These are phyloP conservation scores for Palythoa grandis DNA, from an alignment of 92 coral and sea anemone genomes.

Conservation along the genomic window DNA sequence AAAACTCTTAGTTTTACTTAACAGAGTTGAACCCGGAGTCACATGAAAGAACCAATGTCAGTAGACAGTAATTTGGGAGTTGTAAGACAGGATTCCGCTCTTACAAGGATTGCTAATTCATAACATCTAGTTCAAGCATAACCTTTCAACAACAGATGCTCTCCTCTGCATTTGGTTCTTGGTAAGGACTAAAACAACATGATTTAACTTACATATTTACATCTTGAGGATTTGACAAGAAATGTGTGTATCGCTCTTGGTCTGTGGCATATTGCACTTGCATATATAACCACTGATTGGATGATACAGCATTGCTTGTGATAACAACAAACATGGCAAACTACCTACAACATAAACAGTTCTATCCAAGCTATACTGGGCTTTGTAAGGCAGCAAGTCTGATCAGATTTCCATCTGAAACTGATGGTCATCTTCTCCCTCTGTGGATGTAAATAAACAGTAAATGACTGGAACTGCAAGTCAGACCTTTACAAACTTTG, in stretches of 20 bases:
- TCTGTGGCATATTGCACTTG: neutral
- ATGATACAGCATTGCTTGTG: conserved; percentile 41
- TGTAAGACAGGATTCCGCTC: neutral
- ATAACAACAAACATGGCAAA: conserved; percentile 9
- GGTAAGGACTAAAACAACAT: neutral
- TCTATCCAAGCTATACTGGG: conserved; percentile 1
- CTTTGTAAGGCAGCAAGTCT: neutral
- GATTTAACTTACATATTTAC: conserved; percentile 35
- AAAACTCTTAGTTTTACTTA: neutral
- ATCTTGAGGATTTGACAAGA: conserved; percentile 18
- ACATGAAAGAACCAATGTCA: neutral
- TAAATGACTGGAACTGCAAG: too few relatives aligned
- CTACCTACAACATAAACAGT: conserved; percentile 23
- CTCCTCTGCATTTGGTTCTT: neutral
- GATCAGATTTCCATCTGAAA: conserved; percentile 95
- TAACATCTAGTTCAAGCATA: neutral
- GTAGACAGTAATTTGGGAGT: neutral
- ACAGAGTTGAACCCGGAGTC: neutral
- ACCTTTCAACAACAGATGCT: neutral
- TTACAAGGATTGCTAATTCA: neutral
- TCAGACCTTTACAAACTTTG: too few relatives aligned
- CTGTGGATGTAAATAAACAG: conserved; percentile 22
- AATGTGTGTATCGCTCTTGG: conserved; percentile 18
- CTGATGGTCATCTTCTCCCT: conserved; percentile 85
- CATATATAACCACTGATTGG: neutral